phyloP scores from a whole-genome alignment of 2,888 invertebrate species.

The Keiferia lycopersicella region DNA sequence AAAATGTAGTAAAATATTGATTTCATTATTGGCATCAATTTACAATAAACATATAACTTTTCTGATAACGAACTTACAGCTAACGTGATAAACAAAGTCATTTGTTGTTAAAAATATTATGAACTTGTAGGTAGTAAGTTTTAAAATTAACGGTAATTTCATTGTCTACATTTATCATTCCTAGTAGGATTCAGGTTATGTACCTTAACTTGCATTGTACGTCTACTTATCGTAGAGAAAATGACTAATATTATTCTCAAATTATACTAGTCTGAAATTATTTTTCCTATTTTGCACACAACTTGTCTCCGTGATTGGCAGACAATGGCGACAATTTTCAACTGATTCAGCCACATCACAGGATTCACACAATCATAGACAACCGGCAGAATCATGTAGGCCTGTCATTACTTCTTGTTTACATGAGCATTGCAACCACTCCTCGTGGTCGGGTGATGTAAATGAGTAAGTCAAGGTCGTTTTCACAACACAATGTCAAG shows the following conservation, averaged over 20 bases:
- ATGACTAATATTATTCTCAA: too few species aligned
- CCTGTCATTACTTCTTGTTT: background rate
- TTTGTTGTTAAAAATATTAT: too few species aligned
- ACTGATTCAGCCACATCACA: constrained; percentile 3
- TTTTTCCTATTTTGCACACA: background rate
- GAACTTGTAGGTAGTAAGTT: too few species aligned
- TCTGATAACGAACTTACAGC: background rate
- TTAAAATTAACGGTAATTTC: too few species aligned
- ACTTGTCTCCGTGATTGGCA: constrained; percentile 10
- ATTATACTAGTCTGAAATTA: too few species aligned
- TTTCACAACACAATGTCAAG: constrained; percentile 50
- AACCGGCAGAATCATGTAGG: constrained; percentile 11
- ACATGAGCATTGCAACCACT: background rate
- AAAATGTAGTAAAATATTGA: constrained; percentile 12
- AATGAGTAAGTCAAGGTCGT: constrained; percentile 40
- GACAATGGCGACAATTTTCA: constrained; percentile 13
- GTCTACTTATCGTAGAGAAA: too few species aligned
- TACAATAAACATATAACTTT: constrained; percentile 4
- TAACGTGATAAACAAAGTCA: too few species aligned
- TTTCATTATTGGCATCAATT: constrained; percentile 16
- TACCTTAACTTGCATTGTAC: too few species aligned
- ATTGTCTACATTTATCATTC: too few species aligned
- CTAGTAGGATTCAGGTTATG: too few species aligned
- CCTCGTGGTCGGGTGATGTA: background rate
- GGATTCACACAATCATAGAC: constrained; percentile 9